phyloP scores from a whole-genome alignment of 2,113 vertebrate species.

The Rhinopomastus cyanomelas region DNA sequence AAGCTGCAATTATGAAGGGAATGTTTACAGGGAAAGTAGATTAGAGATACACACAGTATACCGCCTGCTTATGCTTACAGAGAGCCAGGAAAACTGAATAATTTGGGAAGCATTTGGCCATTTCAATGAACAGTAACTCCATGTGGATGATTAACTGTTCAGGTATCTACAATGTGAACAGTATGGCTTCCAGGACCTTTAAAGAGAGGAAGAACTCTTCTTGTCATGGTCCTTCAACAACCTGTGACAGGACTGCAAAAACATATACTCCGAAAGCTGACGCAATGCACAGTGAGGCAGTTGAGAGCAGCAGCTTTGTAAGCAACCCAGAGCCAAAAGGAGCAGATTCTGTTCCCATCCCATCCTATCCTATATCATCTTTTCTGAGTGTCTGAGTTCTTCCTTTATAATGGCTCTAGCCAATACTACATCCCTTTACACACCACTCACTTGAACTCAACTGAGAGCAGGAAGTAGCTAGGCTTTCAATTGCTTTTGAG shows the following conservation, averaged over 20 bases:
- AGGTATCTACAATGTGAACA: background rate
- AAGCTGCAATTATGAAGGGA: background rate
- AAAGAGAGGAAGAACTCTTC: background rate
- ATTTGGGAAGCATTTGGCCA: background rate
- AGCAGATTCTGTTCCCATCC: background rate
- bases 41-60: background rate
- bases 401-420: background rate
- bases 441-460: background rate
- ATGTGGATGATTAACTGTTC: background rate
- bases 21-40: background rate
- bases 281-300: background rate
- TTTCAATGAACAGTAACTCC: background rate
- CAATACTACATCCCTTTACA: background rate
- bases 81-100: background rate
- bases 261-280: background rate
- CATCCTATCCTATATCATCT: background rate
- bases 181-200: background rate
- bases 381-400: background rate
- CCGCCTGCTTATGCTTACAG: accelerated
- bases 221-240: background rate
- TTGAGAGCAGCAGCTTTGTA: background rate
- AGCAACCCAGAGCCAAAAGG: background rate
- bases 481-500: background rate
- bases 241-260: background rate
- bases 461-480: background rate